A percentile compares a stretch with the other conserved stretches of the same genome.
Evolutionary conservation across 2,797 vertebrate species (phyloP).

Genomic region (Urosaurus nigricauda): DNA sequence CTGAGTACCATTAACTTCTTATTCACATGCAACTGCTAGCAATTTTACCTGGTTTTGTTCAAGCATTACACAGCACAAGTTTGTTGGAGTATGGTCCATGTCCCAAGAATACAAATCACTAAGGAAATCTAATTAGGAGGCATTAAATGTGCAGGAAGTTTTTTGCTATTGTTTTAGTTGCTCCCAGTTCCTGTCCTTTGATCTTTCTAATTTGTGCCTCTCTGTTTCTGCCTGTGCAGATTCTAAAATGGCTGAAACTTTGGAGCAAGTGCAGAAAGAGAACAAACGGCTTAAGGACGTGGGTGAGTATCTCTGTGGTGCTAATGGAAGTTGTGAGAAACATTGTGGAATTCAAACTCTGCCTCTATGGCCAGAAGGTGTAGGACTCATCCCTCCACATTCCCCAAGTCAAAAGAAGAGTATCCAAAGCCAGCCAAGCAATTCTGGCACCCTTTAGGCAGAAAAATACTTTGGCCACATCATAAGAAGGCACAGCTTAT

Average conservation of each 20-base stretch:
- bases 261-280: not conserved
- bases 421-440: too few relatives aligned
- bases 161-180: not conserved
- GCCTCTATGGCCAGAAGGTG: not conserved
- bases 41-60: not conserved
- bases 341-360: not conserved
- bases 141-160: not conserved
- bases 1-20: not conserved
- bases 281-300: not conserved
- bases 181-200: not conserved
- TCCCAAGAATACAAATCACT: not conserved
- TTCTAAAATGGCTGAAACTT: conserved; percentile 9
- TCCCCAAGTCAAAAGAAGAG: too few relatives aligned
- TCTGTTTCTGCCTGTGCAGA: not conserved
- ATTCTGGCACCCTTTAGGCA: too few relatives aligned
- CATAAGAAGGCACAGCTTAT: too few relatives aligned
- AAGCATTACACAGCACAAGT: not conserved
- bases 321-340: not conserved
- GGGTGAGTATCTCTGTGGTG: not conserved
- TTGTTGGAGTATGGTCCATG: not conserved
- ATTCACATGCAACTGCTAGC: not conserved
- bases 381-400: too few relatives aligned
- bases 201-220: not conserved
- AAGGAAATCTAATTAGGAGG: not conserved
- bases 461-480: too few relatives aligned